Evolutionary conservation across 2,888 invertebrate species (phyloP).

Genomic region (Acleris sparsana): DNA sequence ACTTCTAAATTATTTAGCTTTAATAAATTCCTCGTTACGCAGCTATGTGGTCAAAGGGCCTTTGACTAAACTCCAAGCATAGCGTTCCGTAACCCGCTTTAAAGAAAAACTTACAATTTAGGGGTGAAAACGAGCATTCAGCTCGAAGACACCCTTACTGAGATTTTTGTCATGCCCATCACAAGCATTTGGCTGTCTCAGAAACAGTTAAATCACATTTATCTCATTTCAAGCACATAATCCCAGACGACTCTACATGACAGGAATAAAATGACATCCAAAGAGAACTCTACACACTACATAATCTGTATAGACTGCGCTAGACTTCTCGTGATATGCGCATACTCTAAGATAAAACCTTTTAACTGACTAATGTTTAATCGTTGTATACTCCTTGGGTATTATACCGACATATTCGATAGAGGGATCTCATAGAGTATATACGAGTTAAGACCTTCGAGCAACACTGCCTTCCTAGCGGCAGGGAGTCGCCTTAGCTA

Average conservation of each 20-base stretch:
- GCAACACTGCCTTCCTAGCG: too few relatives aligned
- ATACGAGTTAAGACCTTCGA: too few relatives aligned
- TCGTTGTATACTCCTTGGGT: too few relatives aligned
- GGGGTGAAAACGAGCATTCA: slow-evolving; percentile 3
- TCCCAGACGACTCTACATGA: background rate
- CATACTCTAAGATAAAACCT: too few relatives aligned
- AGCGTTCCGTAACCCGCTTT: slow-evolving; percentile 8
- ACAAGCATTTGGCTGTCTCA: slow-evolving; percentile 11
- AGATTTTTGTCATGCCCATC: slow-evolving; percentile 5
- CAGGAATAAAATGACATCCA: slow-evolving; percentile 4
- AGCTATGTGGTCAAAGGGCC: slow-evolving; percentile 28
- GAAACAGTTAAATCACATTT: slow-evolving; percentile 7
- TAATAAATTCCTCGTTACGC: slow-evolving; percentile 12
- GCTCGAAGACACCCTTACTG: background rate
- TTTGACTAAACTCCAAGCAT: slow-evolving; percentile 23
- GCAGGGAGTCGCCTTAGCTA: too few relatives aligned
- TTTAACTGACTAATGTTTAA: too few relatives aligned
- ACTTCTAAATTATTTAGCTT: background rate
- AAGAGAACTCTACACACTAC: background rate
- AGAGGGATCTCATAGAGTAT: too few relatives aligned
- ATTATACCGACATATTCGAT: too few relatives aligned
- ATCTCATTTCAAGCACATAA: slow-evolving; percentile 6
- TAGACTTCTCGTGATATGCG: too few relatives aligned
- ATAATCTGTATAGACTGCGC: background rate
- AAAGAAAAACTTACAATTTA: slow-evolving; percentile 18